Evolutionary conservation across 2,113 vertebrate genomes (phyloP), one percentile per base, ranked within the genome.

Genomic region (Formicarius rufipectus): DNA sequence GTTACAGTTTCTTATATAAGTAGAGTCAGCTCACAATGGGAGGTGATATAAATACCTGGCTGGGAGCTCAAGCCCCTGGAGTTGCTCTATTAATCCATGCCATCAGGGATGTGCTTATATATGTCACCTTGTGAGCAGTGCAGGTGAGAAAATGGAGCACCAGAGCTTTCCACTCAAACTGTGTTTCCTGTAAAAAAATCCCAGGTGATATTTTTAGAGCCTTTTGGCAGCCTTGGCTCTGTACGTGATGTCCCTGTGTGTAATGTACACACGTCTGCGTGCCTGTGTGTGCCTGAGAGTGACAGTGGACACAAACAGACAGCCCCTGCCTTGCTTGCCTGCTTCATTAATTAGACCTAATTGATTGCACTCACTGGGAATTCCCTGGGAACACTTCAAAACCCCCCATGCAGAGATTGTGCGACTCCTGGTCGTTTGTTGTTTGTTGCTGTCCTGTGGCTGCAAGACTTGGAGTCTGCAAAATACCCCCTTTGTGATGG

Each of bases 41-140:
- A 95, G 79, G 37, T 18, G 87, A 72, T 93, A 87, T 52, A 96
- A 96, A 95, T 95, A 91, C 80, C 93, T 95, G 90, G 55, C 42
- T 71, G 33, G 73, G 49, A 95, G 3, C 66, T 89, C 73, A 60
- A n/a, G 37, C 66, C 91, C 94, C 91, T 95, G 91, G 95, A 96
- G 94, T 28, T 55, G 22, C 80, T 92, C 84, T 84, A 15, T 95
- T 91, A 95, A 92, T 95, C 90, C 89, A 6, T 79, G 73, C 94
- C 87, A 79, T 89, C 74, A 62, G 89, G 89, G 91, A 68, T 89
- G 84, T 75, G 37, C 84, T 81, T 76, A 74, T 81, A 12, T 79
- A 21, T 95, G 81, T 95, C 95, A 93, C 93, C 77, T 76, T 84
- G 73, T 81, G 86, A 92, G 39, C 28, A 2, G 47, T 37, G 56